Evolutionary conservation across 2,113 vertebrate genomes (phyloP).

Genomic region (Rafetus swinhoei): DNA sequence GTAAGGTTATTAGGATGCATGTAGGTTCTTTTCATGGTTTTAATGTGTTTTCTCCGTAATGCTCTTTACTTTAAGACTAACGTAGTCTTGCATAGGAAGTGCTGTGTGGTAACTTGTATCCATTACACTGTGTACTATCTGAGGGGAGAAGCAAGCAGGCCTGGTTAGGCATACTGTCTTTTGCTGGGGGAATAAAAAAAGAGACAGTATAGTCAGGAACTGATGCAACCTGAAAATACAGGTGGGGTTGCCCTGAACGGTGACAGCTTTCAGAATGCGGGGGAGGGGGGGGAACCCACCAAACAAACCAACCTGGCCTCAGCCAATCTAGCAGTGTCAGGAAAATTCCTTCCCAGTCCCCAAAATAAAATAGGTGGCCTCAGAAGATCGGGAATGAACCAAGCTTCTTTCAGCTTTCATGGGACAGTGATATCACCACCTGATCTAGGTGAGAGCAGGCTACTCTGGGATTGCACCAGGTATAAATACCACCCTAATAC

Average conservation of each 20-base stretch:
- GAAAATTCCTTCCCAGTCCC: not conserved
- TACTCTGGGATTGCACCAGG: not conserved
- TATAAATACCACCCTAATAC: not conserved
- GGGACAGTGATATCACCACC: not conserved
- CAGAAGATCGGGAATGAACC: not conserved
- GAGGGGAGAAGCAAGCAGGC: not conserved
- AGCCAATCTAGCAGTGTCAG: not conserved
- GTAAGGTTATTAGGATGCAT: not conserved
- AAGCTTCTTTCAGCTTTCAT: not conserved
- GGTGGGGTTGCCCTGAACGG: not conserved
- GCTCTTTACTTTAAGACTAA: not conserved
- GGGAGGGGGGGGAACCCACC: too few relatives aligned
- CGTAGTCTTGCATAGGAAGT: not conserved
- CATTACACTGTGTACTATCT: not conserved
- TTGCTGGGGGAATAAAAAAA: not conserved
- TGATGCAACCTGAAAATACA: not conserved
- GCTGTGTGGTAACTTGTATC: not conserved
- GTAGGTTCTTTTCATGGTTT: not conserved
- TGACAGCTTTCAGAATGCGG: not conserved
- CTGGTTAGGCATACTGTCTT: not conserved
- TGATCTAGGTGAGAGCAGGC: not conserved
- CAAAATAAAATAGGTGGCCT: not conserved
- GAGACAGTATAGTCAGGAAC: not conserved
- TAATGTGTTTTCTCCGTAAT: not conserved
- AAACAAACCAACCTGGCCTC: not conserved